A percentile compares a stretch with the other conserved stretches of the same genome.
Conservation (phyloP, 1,140 invertebrate species). For the Penaeus japonicus region DNA sequence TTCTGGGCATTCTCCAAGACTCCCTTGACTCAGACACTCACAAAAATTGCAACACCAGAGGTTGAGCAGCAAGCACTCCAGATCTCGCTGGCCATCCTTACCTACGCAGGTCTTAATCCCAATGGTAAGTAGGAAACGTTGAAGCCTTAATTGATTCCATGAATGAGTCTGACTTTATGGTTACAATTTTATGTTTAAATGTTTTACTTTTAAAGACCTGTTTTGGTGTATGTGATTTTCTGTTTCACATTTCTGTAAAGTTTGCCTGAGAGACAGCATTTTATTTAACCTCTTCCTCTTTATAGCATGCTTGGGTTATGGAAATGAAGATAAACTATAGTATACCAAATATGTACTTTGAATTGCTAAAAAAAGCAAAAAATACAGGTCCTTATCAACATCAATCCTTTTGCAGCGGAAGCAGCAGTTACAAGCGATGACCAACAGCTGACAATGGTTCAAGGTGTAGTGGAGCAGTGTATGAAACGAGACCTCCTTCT, state of each 20-base stretch:
- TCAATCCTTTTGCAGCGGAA: slow-evolving; percentile 23
- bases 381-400: background rate
- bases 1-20: slow-evolving; percentile 92
- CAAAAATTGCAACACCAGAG: slow-evolving; percentile 83
- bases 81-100: slow-evolving; percentile 71
- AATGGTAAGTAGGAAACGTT: slow-evolving; percentile 54
- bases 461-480: slow-evolving; percentile 87
- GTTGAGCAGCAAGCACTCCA: slow-evolving; percentile 81
- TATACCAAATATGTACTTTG: background rate
- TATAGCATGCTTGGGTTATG: background rate
- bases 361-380: background rate
- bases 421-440: slow-evolving; percentile 70
- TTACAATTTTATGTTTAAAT: too few relatives aligned
- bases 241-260: too few relatives aligned
- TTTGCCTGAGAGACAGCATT: too few relatives aligned
- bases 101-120: slow-evolving; percentile 81
- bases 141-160: background rate
- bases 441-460: slow-evolving; percentile 86
- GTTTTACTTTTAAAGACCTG: too few relatives aligned
- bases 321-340: background rate
- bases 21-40: slow-evolving; percentile 80
- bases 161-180: background rate
- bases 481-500: slow-evolving; percentile 87
- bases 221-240: too few relatives aligned
- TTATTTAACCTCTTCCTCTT: background rate